Base-by-base conservation (phyloP, 2,888 invertebrate species). In the Callyntrura sp. region DNA sequence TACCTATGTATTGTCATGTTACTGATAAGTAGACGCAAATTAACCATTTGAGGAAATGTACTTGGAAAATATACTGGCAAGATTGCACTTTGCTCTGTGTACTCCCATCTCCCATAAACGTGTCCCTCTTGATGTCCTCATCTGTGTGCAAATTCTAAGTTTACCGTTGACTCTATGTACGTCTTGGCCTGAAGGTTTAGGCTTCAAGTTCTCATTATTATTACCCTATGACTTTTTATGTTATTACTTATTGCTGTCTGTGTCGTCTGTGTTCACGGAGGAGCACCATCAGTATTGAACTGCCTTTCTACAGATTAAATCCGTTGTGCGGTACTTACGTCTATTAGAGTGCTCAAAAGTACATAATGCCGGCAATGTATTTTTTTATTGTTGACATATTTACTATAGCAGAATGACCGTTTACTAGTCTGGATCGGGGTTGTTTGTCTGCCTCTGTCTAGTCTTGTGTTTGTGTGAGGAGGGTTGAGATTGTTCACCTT, bases 11-110 rank as follows among this genome's bases (percentile, higher is more conserved):
- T 20, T 73, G 43, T 73, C 57, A 11, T 73, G 45, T 70, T 85
- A 73, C 55, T 85, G 70, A 60, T n/a, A n/a, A n/a, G n/a, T 57
- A 85, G 73, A 73, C 73, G 57, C 11, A 73, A 85, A 73, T 25
- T 23, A 73, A 57, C 73, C 83, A 48, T 68, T n/a, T n/a, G 55
- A 23, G 6, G 23, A 51, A 28, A 28, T 43, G 17, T 45, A 45
- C 73, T 35, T 11, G 14, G 17, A 12, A 11, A 35, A 35, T 65
- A 65, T 35, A 5, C 35, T 70, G 5, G 8, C 8, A 45, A 73
- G n/a, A n/a, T n/a, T n/a, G n/a, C n/a, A n/a, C n/a, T 28, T 4
- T 35, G n/a, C 68, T 68, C 68, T 17, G 14, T 35, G 68, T n/a
- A 68, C 9, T 55, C 9, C n/a, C 0, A 68, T 20, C 28, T 68